Conservation (phyloP, 1,140 invertebrate species). For the Forficula auricularia region DNA sequence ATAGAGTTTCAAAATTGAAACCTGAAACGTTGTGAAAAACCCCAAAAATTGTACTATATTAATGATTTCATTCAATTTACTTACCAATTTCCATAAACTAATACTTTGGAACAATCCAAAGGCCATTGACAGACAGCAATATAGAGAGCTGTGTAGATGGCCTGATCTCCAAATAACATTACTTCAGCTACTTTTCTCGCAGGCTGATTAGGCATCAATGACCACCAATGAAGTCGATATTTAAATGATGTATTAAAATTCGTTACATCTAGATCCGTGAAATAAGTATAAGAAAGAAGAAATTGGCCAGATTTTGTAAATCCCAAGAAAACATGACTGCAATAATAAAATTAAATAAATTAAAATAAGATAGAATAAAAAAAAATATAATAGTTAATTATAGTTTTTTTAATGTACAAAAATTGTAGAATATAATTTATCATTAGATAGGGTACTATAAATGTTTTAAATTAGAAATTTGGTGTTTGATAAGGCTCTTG, state of each 20-base stretch:
- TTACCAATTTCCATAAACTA: constrained; percentile 49
- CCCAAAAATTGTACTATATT: too few relatives aligned
- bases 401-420: too few relatives aligned
- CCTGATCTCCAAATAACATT: constrained; percentile 45
- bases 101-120: constrained; percentile 38
- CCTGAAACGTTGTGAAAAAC: too few relatives aligned
- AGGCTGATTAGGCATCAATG: constrained; percentile 39
- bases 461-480: too few relatives aligned
- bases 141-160: constrained; percentile 38
- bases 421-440: too few relatives aligned
- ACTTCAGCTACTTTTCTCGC: constrained; percentile 47
- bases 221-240: constrained; percentile 55
- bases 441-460: too few relatives aligned
- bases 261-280: constrained; percentile 34
- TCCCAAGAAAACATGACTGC: constrained; percentile 75
- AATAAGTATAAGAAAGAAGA: constrained; percentile 68
- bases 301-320: constrained; percentile 84
- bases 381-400: constrained; percentile 4
- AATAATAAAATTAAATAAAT: constrained; percentile 14
- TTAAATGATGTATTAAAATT: constrained; percentile 28
- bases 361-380: too few relatives aligned
- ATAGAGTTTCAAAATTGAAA: too few relatives aligned
- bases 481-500: too few relatives aligned
- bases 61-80: constrained; percentile 9
- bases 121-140: constrained; percentile 55